phyloP scores from a whole-genome alignment of 2,113 vertebrate species.

The Vombatus ursinus region DNA sequence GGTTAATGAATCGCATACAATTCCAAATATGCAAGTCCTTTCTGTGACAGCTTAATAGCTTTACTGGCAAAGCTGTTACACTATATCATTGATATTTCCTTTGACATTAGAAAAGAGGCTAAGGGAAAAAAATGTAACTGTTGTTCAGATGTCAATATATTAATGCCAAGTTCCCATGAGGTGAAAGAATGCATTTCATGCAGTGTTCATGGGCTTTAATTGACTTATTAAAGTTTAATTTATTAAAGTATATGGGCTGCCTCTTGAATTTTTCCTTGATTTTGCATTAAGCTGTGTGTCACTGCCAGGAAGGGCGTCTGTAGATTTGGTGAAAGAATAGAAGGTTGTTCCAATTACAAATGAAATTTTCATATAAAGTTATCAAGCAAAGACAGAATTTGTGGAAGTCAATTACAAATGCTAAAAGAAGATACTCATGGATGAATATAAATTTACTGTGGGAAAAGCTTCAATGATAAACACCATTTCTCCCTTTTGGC shows the following conservation, averaged over 20 bases:
- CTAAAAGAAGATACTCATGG: conserved; percentile 36
- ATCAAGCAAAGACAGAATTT: conserved; percentile 48
- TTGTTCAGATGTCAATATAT: conserved; percentile 66
- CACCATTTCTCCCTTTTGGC: background rate
- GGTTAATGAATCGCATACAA: background rate
- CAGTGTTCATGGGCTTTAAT: background rate
- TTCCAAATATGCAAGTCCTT: conserved; percentile 58
- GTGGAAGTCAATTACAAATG: conserved; percentile 38
- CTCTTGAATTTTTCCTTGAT: conserved; percentile 44
- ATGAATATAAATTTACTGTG: conserved; percentile 34
- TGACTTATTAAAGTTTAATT: conserved; percentile 4
- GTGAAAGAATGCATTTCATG: conserved; percentile 19
- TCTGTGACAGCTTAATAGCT: conserved; percentile 59
- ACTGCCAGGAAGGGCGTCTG: background rate
- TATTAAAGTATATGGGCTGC: conserved; percentile 43
- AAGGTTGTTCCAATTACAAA: conserved; percentile 12
- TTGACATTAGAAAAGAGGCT: conserved; percentile 41
- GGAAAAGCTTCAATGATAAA: conserved; percentile 5
- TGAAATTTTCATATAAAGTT: conserved; percentile 42
- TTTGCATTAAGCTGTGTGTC: conserved; percentile 28
- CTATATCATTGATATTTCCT: conserved; percentile 61
- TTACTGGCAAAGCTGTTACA: conserved; percentile 65
- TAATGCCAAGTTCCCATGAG: conserved; percentile 75
- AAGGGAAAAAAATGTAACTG: conserved; percentile 66
- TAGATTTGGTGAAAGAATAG: conserved; percentile 35